Evolutionary conservation across 2,113 vertebrate species (phyloP).

Genomic region (Zosterops borbonicus): DNA sequence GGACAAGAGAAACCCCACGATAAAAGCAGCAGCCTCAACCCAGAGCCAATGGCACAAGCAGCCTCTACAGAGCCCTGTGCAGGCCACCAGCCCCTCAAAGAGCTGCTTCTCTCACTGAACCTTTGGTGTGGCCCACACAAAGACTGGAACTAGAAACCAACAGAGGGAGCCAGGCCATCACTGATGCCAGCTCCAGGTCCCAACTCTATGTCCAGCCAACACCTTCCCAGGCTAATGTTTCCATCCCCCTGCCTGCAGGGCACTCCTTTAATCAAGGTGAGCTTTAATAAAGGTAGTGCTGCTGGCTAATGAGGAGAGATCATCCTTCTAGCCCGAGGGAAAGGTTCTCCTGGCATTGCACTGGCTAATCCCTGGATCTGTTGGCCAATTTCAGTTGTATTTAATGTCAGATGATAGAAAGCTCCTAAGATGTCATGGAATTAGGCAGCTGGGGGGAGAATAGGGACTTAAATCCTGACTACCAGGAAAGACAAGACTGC

Average conservation of each 20-base stretch:
- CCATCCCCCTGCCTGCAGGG: background rate
- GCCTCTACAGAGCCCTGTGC: background rate
- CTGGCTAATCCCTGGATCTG: background rate
- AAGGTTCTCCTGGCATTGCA: background rate
- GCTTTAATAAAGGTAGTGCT: background rate
- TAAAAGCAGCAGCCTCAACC: background rate
- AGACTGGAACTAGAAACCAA: background rate
- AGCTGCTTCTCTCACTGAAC: background rate
- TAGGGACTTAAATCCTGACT: background rate
- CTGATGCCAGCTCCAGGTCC: accelerated
- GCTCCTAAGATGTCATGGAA: background rate
- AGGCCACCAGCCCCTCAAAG: background rate
- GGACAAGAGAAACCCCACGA: background rate
- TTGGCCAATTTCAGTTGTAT: background rate
- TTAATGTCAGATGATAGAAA: background rate
- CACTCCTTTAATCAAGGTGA: background rate
- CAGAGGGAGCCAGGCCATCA: conserved; percentile 9
- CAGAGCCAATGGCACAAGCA: background rate
- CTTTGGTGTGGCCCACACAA: background rate
- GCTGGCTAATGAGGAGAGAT: background rate
- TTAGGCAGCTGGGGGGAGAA: background rate
- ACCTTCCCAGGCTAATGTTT: background rate
- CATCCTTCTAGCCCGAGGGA: background rate
- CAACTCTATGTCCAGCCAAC: background rate
- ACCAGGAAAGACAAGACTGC: background rate